These are phyloP conservation scores for Falco novaeseelandiae DNA, from an alignment of 2,797 vertebrate species.

Conservation along the genomic window DNA sequence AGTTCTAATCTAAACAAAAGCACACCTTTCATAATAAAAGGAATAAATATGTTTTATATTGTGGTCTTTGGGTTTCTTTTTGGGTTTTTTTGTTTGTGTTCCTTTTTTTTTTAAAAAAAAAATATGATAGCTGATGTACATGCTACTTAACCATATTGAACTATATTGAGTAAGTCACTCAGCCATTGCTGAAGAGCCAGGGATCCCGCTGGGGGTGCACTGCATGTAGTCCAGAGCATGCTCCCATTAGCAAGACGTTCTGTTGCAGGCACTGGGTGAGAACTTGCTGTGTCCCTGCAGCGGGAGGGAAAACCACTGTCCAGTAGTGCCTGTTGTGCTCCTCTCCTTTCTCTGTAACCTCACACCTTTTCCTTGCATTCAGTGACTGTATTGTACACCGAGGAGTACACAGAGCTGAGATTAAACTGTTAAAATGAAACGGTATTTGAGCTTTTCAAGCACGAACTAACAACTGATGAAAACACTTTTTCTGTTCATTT, in stretches of 20 bases:
- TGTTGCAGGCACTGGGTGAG: neutral
- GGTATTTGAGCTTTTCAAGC: slow-evolving; percentile 41
- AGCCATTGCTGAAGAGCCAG: rapidly evolving
- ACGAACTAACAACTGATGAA: slow-evolving; percentile 24
- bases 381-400: neutral
- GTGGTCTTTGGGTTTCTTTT: neutral
- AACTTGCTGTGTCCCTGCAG: neutral
- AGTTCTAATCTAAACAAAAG: neutral
- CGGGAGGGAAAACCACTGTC: neutral
- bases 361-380: neutral
- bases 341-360: neutral
- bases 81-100: neutral
- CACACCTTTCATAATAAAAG: neutral
- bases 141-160: neutral
- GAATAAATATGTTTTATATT: neutral
- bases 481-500: slow-evolving; percentile 45
- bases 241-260: neutral
- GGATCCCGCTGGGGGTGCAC: rapidly evolving
- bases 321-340: neutral
- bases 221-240: neutral
- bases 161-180: neutral
- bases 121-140: rapidly evolving
- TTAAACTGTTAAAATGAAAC: slow-evolving; percentile 15
- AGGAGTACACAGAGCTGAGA: neutral
- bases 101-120: neutral